phyloP scores from a whole-genome alignment of 2,888 invertebrate genomes.

The Marasmarcha lunaedactyla region DNA sequence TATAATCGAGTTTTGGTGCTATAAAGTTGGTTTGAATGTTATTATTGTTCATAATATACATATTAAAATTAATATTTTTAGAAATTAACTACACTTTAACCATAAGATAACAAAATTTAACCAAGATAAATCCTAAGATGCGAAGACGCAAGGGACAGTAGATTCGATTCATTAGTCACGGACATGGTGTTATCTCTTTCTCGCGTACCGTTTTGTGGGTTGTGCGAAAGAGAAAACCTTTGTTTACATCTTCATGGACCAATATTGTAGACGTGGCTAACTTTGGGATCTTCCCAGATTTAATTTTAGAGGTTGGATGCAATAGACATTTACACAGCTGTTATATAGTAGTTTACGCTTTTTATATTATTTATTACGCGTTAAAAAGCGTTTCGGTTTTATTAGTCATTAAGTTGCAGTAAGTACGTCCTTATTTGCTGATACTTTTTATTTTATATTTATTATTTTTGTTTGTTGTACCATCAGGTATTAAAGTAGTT shows the following conservation, averaged over 20 bases:
- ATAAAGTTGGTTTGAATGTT: background rate
- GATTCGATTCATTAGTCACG: conserved; percentile 62
- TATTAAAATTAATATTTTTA: background rate
- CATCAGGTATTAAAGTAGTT: too few relatives aligned
- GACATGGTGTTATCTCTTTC: conserved; percentile 50
- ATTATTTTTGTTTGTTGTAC: too few relatives aligned
- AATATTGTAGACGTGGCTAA: conserved; percentile 51
- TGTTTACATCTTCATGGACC: conserved; percentile 55
- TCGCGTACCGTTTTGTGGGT: conserved; percentile 10
- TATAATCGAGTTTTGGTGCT: too few relatives aligned
- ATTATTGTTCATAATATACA: background rate
- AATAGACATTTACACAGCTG: conserved; percentile 33
- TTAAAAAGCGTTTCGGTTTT: conserved; percentile 19
- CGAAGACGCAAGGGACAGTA: conserved; percentile 53
- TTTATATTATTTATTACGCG: conserved; percentile 40
- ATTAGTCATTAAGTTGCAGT: conserved; percentile 10
- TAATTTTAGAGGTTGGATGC: conserved; percentile 57
- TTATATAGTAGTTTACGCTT: conserved; percentile 43
- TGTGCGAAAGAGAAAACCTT: conserved; percentile 34
- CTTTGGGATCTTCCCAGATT: conserved; percentile 55
- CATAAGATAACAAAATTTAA: background rate
- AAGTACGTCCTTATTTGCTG: too few relatives aligned
- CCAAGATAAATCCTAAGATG: conserved; percentile 25
- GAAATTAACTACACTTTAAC: background rate
- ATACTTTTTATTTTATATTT: too few relatives aligned